These are phyloP conservation scores for Vireo griseus DNA, from an alignment of 2,797 vertebrate species.

Conservation along the genomic window DNA sequence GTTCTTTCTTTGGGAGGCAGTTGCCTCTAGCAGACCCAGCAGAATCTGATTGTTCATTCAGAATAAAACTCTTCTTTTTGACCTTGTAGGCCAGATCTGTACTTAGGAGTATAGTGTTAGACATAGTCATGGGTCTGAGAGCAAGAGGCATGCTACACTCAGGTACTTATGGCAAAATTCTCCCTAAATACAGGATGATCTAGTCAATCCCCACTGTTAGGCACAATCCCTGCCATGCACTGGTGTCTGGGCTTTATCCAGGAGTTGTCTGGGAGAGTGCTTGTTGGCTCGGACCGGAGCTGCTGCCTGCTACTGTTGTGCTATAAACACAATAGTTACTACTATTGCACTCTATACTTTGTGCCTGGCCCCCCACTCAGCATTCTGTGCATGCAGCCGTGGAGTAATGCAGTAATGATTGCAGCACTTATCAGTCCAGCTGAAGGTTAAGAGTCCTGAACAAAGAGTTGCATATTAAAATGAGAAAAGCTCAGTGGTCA, in stretches of 20 bases:
- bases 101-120: background rate
- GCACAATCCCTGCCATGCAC: background rate
- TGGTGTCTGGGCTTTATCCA: background rate
- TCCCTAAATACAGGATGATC: background rate
- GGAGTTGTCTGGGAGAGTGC: background rate
- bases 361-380: background rate
- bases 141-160: background rate
- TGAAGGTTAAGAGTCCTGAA: background rate
- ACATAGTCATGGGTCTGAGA: background rate
- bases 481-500: background rate
- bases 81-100: background rate
- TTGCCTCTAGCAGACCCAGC: background rate
- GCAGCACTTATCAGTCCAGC: background rate
- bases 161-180: background rate
- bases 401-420: background rate
- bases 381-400: background rate
- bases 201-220: background rate
- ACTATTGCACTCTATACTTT: background rate
- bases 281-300: background rate
- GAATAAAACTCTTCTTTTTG: conserved; percentile 51
- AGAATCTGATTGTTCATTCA: conserved; percentile 55
- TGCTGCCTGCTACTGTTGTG: background rate
- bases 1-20: conserved; percentile 43
- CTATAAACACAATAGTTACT: background rate
- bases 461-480: background rate